Conservation (phyloP, 2,888 invertebrate species). For the Cancer borealis region DNA sequence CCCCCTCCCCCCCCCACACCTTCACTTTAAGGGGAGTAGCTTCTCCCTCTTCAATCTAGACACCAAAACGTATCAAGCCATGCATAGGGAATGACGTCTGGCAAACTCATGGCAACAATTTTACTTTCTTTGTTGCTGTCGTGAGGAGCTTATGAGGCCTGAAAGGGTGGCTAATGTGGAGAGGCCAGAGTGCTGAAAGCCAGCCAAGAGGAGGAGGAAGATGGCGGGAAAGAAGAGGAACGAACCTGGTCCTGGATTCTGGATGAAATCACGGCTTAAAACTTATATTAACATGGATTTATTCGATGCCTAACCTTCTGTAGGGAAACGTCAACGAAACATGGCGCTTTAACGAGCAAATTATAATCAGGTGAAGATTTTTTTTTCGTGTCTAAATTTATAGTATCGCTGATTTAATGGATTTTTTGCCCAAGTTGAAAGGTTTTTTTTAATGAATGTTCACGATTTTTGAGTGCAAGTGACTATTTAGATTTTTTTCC, state of each 20-base stretch:
- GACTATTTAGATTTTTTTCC: background rate
- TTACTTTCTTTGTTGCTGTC: constrained; percentile 61
- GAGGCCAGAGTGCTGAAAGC: constrained; percentile 55
- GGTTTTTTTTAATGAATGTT: too few relatives aligned
- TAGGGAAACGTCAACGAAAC: background rate
- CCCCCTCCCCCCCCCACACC: background rate
- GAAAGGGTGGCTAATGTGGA: constrained; percentile 68
- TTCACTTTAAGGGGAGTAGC: background rate
- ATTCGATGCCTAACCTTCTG: background rate
- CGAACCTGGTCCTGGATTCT: background rate
- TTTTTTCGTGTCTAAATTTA: background rate
- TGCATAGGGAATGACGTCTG: constrained; percentile 56
- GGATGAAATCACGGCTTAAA: constrained; percentile 10
- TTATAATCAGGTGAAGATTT: background rate
- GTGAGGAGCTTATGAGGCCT: constrained; percentile 62
- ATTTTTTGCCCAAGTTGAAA: background rate
- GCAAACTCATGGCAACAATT: constrained; percentile 62
- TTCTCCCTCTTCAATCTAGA: constrained; percentile 48
- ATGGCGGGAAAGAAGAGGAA: constrained; percentile 21
- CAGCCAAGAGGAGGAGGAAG: constrained; percentile 41
- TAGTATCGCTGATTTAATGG: background rate
- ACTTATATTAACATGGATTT: constrained; percentile 24
- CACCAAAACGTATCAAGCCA: constrained; percentile 50
- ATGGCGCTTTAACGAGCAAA: background rate
- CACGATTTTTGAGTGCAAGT: background rate